A percentile compares a stretch with the other conserved stretches of the same genome.
Conservation (phyloP, 1,140 invertebrate genomes). For the Bombus picipes region DNA sequence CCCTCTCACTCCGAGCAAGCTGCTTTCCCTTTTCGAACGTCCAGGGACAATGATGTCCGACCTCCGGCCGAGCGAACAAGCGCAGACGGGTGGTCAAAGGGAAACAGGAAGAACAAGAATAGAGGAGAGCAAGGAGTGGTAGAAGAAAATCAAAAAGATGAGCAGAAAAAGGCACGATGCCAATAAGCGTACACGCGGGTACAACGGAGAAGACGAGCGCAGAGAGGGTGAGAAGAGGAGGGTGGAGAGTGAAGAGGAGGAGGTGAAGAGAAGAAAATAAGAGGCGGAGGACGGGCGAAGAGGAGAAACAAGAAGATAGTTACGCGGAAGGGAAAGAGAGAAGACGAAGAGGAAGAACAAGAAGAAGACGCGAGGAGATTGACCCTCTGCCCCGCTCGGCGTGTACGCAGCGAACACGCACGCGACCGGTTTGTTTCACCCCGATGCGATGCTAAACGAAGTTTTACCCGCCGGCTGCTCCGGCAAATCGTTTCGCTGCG, state of each 20-base stretch:
- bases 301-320: conserved; percentile 65
- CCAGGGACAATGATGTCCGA: conserved; percentile 59
- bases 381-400: conserved; percentile 76
- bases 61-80: conserved; percentile 47
- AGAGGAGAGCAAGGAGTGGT: conserved; percentile 44
- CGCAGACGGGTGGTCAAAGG: conserved; percentile 47
- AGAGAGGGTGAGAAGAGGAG: neutral
- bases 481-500: conserved; percentile 65
- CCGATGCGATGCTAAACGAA: conserved; percentile 78
- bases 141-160: conserved; percentile 57
- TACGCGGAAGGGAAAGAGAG: conserved; percentile 66
- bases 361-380: conserved; percentile 75
- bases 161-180: conserved; percentile 61
- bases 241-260: conserved; percentile 29
- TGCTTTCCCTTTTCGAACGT: conserved; percentile 21
- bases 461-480: conserved; percentile 75
- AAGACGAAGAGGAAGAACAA: conserved; percentile 62
- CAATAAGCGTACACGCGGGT: conserved; percentile 20
- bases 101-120: conserved; percentile 46
- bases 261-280: conserved; percentile 46
- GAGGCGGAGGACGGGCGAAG: conserved; percentile 47
- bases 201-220: conserved; percentile 44
- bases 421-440: conserved; percentile 81
- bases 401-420: conserved; percentile 74
- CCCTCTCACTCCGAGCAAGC: too few relatives aligned